phyloP scores from a whole-genome alignment of 2,797 vertebrate species.

The Emys orbicularis region DNA sequence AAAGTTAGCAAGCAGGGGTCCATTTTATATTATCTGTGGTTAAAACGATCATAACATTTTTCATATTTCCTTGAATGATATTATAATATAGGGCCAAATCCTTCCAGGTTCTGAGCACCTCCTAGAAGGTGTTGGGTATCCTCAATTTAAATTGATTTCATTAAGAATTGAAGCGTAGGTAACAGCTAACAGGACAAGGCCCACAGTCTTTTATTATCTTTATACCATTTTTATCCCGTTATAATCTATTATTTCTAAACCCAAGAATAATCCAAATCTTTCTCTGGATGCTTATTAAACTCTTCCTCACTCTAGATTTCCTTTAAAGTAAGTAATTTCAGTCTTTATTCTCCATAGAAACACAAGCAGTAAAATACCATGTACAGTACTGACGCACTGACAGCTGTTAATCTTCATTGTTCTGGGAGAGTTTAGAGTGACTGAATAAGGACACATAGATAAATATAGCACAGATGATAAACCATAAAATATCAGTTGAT shows the following conservation, averaged over 20 bases:
- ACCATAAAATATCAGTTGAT: not conserved
- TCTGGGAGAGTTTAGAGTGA: not conserved
- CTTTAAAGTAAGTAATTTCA: not conserved
- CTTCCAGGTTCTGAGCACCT: not conserved
- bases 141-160: not conserved
- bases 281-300: not conserved
- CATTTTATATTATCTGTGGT: not conserved
- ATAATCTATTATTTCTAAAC: not conserved
- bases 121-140: not conserved
- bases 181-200: not conserved
- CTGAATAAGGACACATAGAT: not conserved
- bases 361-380: conserved; percentile 18
- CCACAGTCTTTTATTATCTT: not conserved
- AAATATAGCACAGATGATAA: not conserved
- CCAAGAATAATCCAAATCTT: not conserved
- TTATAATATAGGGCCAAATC: not conserved
- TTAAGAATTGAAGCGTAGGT: not conserved
- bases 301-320: conserved; percentile 10
- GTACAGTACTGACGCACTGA: not conserved
- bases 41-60: not conserved
- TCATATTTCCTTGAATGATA: rapidly evolving
- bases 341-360: conserved; percentile 23
- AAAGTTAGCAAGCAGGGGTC: conserved; percentile 28
- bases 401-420: conserved; percentile 5
- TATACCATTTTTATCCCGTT: not conserved